phyloP scores from a whole-genome alignment of 1,140 invertebrate species.

The Drosophila mauritiana region DNA sequence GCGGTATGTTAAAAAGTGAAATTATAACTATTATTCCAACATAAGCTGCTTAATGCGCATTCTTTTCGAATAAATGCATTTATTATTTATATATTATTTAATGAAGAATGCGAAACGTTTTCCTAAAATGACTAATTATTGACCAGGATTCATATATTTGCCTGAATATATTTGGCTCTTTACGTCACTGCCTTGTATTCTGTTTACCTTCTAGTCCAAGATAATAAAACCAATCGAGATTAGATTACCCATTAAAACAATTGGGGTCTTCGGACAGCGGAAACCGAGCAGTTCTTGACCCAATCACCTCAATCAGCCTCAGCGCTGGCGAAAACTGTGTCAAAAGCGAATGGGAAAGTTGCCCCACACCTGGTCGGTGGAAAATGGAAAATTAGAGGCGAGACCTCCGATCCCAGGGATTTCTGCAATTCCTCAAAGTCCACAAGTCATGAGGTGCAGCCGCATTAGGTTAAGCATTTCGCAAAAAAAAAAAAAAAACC shows the following conservation, averaged over 20 bases:
- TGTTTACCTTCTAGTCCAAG: constrained; percentile 34
- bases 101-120: background rate
- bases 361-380: constrained; percentile 12
- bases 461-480: constrained; percentile 6
- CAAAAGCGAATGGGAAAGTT: constrained; percentile 45
- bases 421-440: background rate
- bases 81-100: background rate
- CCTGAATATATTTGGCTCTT: constrained; percentile 8
- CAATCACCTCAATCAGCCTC: constrained; percentile 47
- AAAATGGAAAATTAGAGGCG: constrained; percentile 20
- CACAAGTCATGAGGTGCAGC: constrained; percentile 5
- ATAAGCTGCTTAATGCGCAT: too few relatives aligned
- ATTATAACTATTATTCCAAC: too few relatives aligned
- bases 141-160: too few relatives aligned
- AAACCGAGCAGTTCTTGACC: constrained; percentile 48
- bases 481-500: constrained; percentile 3
- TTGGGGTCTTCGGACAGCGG: constrained; percentile 15
- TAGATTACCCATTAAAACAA: constrained; percentile 42
- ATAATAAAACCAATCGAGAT: constrained; percentile 27
- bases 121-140: background rate
- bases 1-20: too few relatives aligned
- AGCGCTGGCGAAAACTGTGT: constrained; percentile 36
- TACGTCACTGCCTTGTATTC: constrained; percentile 30
- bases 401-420: constrained; percentile 11
- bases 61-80: background rate